Evolutionary conservation across 2,888 invertebrate genomes (phyloP).

Genomic region (Drosophila parthenogenetica): DNA sequence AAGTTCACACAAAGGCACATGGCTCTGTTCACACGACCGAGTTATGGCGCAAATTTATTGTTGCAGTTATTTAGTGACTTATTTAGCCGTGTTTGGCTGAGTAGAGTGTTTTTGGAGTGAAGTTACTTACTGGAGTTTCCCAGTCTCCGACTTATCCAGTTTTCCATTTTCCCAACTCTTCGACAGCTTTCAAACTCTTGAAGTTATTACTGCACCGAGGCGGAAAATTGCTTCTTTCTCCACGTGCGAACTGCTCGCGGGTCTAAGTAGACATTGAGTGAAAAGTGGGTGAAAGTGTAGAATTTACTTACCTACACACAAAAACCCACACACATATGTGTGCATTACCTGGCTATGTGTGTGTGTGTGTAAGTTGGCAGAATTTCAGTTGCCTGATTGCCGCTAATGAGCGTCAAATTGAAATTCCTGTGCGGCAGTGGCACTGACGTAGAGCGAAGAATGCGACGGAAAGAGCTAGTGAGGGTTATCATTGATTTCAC

Average conservation of each 20-base stretch:
- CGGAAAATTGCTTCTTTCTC: constrained; percentile 76
- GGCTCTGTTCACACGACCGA: constrained; percentile 16
- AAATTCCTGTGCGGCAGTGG: constrained; percentile 58
- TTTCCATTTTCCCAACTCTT: constrained; percentile 13
- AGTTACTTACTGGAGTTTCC: background rate
- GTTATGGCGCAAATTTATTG: constrained; percentile 40
- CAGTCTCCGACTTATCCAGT: background rate
- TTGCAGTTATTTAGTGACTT: constrained; percentile 48
- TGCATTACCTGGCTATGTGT: constrained; percentile 42
- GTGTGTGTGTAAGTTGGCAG: constrained; percentile 28
- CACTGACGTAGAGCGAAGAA: background rate
- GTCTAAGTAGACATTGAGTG: background rate
- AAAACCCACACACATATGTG: constrained; percentile 19
- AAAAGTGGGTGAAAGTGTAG: background rate
- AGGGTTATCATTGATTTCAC: constrained; percentile 50
- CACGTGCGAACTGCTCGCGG: constrained; percentile 58
- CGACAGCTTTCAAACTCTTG: constrained; percentile 39
- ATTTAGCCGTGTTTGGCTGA: constrained; percentile 29
- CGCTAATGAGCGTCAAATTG: constrained; percentile 75
- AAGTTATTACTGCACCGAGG: constrained; percentile 73
- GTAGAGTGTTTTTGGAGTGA: background rate
- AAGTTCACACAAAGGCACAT: constrained; percentile 9
- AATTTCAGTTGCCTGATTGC: constrained; percentile 57
- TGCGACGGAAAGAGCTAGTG: background rate
- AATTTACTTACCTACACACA: background rate